Evolutionary conservation across 2,113 vertebrate species (phyloP).

Genomic region (Hucho hucho): DNA sequence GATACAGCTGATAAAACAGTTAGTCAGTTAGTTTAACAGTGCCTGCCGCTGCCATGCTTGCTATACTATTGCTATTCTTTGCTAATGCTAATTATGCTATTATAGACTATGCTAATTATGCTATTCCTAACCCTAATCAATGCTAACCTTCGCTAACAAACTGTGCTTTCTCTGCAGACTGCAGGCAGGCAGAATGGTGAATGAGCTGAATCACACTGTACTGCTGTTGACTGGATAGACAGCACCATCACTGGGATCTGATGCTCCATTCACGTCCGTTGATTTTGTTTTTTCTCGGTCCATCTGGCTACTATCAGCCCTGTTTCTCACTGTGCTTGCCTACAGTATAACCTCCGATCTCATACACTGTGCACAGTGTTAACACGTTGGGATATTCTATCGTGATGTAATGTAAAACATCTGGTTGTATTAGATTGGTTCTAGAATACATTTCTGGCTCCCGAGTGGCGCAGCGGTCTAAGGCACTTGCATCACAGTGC

Average conservation of each 20-base stretch:
- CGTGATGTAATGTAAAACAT: too few species aligned
- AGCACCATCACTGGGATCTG: neutral
- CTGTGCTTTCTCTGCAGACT: slow-evolving; percentile 3
- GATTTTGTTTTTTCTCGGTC: too few species aligned
- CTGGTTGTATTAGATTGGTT: too few species aligned
- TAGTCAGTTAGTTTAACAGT: neutral
- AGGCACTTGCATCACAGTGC: too few species aligned
- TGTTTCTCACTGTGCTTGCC: too few species aligned
- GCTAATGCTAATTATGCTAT: neutral
- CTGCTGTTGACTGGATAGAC: neutral
- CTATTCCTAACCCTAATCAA: neutral
- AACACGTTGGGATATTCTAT: too few species aligned
- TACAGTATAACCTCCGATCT: too few species aligned
- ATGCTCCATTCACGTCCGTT: neutral
- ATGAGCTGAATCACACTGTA: slow-evolving; percentile 10
- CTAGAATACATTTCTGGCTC: too few species aligned
- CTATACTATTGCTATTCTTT: neutral
- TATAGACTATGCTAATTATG: neutral
- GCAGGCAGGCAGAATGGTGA: neutral
- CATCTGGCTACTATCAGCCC: too few species aligned
- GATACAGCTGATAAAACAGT: slow-evolving; percentile 12
- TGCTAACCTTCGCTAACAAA: neutral
- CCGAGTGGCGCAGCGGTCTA: too few species aligned
- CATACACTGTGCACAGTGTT: too few species aligned
- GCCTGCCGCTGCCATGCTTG: neutral